These are phyloP conservation scores for Ptilodon capucinus DNA, from an alignment of 2,888 invertebrate genomes.

Conservation along the genomic window DNA sequence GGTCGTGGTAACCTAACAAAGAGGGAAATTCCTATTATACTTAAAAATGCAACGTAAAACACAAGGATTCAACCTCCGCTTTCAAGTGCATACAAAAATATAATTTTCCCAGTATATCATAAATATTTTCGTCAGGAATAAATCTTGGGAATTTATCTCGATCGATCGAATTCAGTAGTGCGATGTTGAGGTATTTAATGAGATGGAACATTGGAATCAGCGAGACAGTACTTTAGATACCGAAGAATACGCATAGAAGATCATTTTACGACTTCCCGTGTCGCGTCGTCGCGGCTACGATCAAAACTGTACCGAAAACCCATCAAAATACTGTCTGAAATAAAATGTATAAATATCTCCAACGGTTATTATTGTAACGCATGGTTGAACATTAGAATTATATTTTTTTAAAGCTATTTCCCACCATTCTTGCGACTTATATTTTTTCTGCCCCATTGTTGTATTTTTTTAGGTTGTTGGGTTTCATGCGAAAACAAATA, in stretches of 20 bases:
- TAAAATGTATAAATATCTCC: conserved; percentile 57
- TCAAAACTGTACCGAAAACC: conserved; percentile 57
- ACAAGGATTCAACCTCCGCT: conserved; percentile 8
- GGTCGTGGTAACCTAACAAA: conserved; percentile 7
- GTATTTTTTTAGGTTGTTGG: background rate
- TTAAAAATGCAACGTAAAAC: conserved; percentile 2
- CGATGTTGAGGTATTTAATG: conserved; percentile 38
- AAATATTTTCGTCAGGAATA: background rate
- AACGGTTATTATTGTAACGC: conserved; percentile 21
- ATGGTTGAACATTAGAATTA: conserved; percentile 20
- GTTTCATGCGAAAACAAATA: background rate
- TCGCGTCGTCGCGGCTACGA: conserved; percentile 51
- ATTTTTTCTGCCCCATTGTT: background rate
- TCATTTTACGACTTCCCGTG: conserved; percentile 74
- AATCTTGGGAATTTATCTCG: conserved; percentile 3
- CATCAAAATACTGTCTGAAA: conserved; percentile 62
- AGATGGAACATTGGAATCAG: conserved; percentile 38
- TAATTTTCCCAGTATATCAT: background rate
- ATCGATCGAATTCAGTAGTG: conserved; percentile 23
- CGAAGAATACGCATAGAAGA: conserved; percentile 40
- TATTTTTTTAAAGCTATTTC: conserved; percentile 8
- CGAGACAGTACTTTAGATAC: conserved; percentile 39
- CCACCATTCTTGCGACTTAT: background rate
- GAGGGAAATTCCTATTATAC: conserved; percentile 5
- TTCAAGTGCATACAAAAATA: conserved; percentile 2